Evolutionary conservation across 2,888 invertebrate genomes (phyloP).

Genomic region (Xestoiulus laeticollis): DNA sequence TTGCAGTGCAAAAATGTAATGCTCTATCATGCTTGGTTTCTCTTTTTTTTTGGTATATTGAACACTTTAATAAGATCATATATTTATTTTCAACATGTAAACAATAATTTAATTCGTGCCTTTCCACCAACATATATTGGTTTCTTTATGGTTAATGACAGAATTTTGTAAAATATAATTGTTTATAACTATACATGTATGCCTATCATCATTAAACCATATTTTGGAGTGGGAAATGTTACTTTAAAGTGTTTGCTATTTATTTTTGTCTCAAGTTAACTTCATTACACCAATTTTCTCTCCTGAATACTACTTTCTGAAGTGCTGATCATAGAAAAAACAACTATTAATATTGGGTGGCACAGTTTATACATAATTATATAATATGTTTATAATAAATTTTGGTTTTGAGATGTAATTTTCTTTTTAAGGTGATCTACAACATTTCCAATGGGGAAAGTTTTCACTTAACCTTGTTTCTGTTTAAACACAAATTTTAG

Average conservation of each 20-base stretch:
- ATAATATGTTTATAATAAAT: too few species aligned
- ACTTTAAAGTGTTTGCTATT: too few species aligned
- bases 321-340: neutral
- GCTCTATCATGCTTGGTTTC: neutral
- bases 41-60: neutral
- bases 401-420: too few species aligned
- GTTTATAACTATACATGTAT: neutral
- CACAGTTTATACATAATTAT: too few species aligned
- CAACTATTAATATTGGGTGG: neutral
- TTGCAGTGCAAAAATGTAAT: neutral
- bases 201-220: constrained; percentile 8
- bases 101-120: constrained; percentile 35
- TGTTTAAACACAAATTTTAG: too few species aligned
- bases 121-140: neutral
- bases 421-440: too few species aligned
- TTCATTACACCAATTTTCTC: too few species aligned
- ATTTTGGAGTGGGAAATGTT: neutral
- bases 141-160: neutral
- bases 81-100: neutral
- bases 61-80: neutral
- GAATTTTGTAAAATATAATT: constrained; percentile 20
- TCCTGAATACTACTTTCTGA: too few species aligned
- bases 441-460: too few species aligned
- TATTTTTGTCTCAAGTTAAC: neutral
- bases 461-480: too few species aligned